Evolutionary conservation across 2,888 invertebrate genomes (phyloP).

Genomic region (Chrysolina americana): DNA sequence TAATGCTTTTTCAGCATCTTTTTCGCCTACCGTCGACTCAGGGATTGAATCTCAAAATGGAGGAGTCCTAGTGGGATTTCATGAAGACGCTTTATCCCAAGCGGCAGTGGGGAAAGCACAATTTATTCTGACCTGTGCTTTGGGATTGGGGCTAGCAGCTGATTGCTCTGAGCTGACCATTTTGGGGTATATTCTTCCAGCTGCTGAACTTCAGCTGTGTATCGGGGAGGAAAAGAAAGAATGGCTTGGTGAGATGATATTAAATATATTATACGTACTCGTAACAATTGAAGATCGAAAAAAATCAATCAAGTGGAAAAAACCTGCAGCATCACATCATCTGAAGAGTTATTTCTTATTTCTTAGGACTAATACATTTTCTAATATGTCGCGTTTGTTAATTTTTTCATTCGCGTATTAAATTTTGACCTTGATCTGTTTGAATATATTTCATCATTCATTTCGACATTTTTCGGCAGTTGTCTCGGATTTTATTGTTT

Average conservation of each 20-base stretch:
- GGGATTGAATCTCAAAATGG: slow-evolving; percentile 59
- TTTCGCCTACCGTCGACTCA: slow-evolving; percentile 52
- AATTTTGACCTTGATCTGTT: no score
- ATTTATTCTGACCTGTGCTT: slow-evolving; percentile 75
- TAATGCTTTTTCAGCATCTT: slow-evolving; percentile 31
- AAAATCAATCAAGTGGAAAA: no score
- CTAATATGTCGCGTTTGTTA: no score
- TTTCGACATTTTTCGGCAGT: no score
- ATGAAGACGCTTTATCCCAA: slow-evolving; percentile 83
- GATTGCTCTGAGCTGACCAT: slow-evolving; percentile 80
- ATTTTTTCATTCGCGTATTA: no score
- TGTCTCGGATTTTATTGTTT: no score
- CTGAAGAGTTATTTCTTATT: no score
- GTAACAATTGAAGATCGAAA: no score
- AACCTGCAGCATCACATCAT: no score
- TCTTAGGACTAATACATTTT: no score
- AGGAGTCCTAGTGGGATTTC: slow-evolving; percentile 78
- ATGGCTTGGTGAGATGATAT: slow-evolving; percentile 76
- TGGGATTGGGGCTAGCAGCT: slow-evolving; percentile 79
- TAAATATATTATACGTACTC: background rate
- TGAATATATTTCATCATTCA: no score
- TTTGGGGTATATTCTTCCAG: slow-evolving; percentile 81
- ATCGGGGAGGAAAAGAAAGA: slow-evolving; percentile 81
- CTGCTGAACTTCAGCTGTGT: slow-evolving; percentile 84
- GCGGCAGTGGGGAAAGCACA: slow-evolving; percentile 82